Evolutionary conservation across 2,113 vertebrate species (phyloP).

Genomic region (Malaclemys terrapin): DNA sequence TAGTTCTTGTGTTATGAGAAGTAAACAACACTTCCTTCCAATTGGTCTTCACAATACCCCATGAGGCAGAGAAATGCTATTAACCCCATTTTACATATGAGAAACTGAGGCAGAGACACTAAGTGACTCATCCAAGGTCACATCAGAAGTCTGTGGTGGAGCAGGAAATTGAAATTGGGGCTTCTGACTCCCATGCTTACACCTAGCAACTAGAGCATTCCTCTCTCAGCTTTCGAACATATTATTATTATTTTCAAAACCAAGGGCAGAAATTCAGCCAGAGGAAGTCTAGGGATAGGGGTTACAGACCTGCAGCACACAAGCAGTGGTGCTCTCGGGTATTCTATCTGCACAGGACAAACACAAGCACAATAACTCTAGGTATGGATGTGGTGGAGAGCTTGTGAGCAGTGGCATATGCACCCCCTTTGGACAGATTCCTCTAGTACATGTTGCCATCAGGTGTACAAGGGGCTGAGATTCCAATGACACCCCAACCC

Average conservation of each 20-base stretch:
- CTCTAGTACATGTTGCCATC: neutral
- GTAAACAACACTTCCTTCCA: too few relatives aligned
- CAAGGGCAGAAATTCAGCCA: neutral
- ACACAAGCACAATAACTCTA: neutral
- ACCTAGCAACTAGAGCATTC: neutral
- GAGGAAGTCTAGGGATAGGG: neutral
- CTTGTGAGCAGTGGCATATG: neutral
- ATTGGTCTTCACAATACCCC: neutral
- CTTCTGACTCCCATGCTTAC: neutral
- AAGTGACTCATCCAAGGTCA: neutral
- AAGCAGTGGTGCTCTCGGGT: neutral
- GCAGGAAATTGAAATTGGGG: neutral
- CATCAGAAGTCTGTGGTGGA: neutral
- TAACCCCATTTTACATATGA: neutral
- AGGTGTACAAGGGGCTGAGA: neutral
- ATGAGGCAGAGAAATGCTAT: neutral
- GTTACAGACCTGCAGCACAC: neutral
- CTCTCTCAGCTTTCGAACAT: neutral
- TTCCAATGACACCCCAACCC: neutral
- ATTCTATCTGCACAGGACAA: neutral
- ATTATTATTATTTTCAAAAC: neutral
- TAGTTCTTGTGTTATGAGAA: too few relatives aligned
- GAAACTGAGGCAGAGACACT: neutral
- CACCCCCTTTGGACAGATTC: neutral
- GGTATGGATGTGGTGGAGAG: neutral